Evolutionary conservation across 2,888 invertebrate species (phyloP), one percentile per base, ranked within the genome.

Genomic region (Pantelozetes paolii): DNA sequence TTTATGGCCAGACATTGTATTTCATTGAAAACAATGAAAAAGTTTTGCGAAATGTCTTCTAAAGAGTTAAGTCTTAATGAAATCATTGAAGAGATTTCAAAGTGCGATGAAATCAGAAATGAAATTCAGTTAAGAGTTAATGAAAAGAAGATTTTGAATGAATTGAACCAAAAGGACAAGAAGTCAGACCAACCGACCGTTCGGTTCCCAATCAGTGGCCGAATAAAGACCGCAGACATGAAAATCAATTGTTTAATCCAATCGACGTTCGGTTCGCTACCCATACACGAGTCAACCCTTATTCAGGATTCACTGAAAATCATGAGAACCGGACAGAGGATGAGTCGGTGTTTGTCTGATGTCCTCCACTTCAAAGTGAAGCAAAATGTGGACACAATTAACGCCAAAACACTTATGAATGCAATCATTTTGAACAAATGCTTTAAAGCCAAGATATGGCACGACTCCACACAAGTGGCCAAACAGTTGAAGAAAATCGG

Each of bases 11-110:
- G 87, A 75, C 89, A 87, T 81, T 84, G 82, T 74, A 79, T 84
- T 73, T 87, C 88, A 74, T 87, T 89, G 81, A 87, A 88, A 78
- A 90, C 91, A 2, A 90, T 91, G 88, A 89, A 88, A 80, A 82
- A 85, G 62, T 88, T 89, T 78, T 85, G 85, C 20, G 59, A 78
- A 75, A 76, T 83, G 18, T 77, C 76, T 20, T 81, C 81, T 30
- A 78, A 78, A 6, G 82, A 82, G 76, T 48, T 70, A 15, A 79
- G 78, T 11, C 75, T 82, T n/a, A 75, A 79, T 67, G 81, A 82
- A 26, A 73, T 83, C 80, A 80, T 84, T 76, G 76, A 74, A n/a
- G 75, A 81, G 13, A 72, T 83, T 15, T 79, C 80, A 18, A 75
- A 76, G 11, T 81, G 83, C 77, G 78, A 81, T 71, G 84, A 84